Evolutionary conservation across 2,888 invertebrate species (phyloP).

Genomic region (Drosophila paranaensis): DNA sequence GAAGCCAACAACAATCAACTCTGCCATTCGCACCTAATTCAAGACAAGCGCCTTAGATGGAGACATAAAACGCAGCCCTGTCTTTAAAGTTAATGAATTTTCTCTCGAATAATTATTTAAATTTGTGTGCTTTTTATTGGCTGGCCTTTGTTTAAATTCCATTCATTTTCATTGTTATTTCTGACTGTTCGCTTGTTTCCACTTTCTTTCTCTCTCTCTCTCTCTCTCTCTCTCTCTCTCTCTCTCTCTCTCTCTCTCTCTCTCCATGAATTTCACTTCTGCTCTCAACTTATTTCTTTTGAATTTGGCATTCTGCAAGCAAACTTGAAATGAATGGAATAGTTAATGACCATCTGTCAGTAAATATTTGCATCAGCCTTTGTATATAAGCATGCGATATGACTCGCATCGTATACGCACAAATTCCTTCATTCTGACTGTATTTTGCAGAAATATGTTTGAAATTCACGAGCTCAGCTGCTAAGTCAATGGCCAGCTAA

Average conservation of each 20-base stretch:
- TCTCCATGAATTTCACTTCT: neutral
- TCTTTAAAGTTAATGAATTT: conserved; percentile 31
- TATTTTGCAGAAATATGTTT: neutral
- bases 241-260: neutral
- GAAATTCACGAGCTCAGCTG: no score
- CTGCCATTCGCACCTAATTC: conserved; percentile 13
- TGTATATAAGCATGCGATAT: neutral
- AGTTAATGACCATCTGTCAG: neutral
- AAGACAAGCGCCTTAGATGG: conserved; percentile 5
- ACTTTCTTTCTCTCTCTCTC: neutral
- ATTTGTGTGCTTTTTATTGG: conserved; percentile 37
- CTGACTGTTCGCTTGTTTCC: conserved; percentile 25
- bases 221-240: neutral
- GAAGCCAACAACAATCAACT: conserved; percentile 13
- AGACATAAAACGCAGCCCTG: conserved; percentile 14
- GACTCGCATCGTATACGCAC: neutral
- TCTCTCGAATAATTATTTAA: conserved; percentile 43
- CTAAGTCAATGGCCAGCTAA: conserved; percentile 25
- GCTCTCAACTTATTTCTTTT: neutral
- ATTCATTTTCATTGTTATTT: conserved; percentile 16
- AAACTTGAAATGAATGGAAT: conserved; percentile 11
- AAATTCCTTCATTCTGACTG: neutral
- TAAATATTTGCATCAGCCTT: neutral
- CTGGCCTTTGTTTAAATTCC: conserved; percentile 15
- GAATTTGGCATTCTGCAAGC: neutral